Conservation (phyloP, 2,888 invertebrate genomes). For the Calliscelio sp. region DNA sequence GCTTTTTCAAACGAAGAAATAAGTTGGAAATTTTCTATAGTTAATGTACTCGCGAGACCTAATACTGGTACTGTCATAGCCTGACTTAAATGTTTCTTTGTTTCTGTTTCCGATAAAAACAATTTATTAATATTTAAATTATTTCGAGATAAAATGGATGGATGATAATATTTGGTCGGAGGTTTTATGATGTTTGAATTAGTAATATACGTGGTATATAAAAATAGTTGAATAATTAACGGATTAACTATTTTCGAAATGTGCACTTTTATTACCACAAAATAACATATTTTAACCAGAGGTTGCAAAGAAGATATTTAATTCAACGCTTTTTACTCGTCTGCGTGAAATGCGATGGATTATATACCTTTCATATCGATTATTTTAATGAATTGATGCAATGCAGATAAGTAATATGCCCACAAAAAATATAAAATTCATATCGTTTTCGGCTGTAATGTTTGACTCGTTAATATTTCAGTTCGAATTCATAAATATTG, state of each 20-base stretch:
- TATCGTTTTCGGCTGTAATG: background rate
- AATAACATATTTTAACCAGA: background rate
- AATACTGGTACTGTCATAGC: no score
- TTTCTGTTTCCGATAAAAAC: no score
- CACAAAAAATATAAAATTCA: background rate
- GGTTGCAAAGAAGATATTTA: background rate
- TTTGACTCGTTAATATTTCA: no score
- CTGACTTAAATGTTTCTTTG: no score
- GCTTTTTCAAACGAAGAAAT: conserved; percentile 14
- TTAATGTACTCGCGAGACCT: background rate
- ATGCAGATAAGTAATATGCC: background rate
- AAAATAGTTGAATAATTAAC: background rate
- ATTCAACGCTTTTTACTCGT: background rate
- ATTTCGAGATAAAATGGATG: background rate
- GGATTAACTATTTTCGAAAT: background rate
- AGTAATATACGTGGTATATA: background rate
- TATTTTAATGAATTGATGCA: background rate
- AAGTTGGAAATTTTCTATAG: conserved; percentile 8
- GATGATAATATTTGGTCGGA: background rate
- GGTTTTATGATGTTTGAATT: background rate
- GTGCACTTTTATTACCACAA: background rate
- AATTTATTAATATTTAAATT: no score
- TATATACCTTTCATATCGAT: background rate
- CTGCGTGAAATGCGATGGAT: background rate
- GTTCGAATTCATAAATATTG: no score